phyloP scores from a whole-genome alignment of 2,113 vertebrate species.

The Prietella phreatophila region DNA sequence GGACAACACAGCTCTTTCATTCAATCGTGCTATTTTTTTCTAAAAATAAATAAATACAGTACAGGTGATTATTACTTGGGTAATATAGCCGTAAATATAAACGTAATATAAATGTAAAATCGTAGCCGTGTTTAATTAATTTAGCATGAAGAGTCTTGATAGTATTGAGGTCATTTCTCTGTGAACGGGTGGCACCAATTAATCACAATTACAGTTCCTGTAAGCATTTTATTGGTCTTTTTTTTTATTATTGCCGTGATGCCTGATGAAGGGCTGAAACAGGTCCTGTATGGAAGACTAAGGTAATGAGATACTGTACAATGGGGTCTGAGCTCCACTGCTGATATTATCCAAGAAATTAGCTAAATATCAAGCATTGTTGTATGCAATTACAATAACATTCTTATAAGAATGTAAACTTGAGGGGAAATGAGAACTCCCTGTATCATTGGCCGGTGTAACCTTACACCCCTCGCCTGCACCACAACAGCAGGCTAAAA shows the following conservation, averaged over 20 bases:
- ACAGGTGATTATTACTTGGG: background rate
- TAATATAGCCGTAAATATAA: too few species aligned
- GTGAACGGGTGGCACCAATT: background rate
- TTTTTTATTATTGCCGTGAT: background rate
- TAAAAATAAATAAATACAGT: background rate
- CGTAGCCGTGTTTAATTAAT: background rate
- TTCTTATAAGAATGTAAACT: background rate
- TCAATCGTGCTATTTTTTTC: background rate
- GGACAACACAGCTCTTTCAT: background rate
- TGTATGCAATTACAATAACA: background rate
- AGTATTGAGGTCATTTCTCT: background rate
- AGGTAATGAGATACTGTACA: background rate
- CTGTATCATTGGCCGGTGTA: background rate
- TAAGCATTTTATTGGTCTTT: background rate
- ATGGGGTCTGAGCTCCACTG: background rate
- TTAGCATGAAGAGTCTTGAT: background rate
- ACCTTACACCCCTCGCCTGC: background rate
- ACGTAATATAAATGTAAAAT: too few species aligned
- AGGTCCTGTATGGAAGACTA: background rate
- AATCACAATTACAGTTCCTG: background rate
- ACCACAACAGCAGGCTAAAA: background rate
- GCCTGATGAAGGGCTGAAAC: background rate
- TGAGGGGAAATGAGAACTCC: background rate
- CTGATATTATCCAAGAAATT: background rate
- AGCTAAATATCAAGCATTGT: background rate